A percentile compares a stretch with the other conserved stretches of the same genome.
phyloP scores from a whole-genome alignment of 2,888 invertebrate species.

The Drosophila tanythrix region DNA sequence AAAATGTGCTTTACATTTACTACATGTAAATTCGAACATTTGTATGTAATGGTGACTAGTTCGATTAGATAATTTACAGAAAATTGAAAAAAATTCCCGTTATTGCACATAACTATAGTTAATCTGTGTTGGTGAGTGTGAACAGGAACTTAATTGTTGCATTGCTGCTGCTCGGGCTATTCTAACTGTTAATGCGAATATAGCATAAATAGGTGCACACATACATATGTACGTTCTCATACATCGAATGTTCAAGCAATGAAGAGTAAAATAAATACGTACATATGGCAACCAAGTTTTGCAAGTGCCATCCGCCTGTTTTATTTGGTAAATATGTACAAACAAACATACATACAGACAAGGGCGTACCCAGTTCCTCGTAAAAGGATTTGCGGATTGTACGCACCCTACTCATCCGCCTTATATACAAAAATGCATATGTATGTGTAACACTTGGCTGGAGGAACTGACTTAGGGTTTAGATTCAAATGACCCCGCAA shows the following conservation, averaged over 20 bases:
- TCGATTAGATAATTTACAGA: slow-evolving; percentile 70
- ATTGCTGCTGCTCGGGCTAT: slow-evolving; percentile 2
- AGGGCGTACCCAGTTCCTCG: not conserved
- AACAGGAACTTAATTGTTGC: slow-evolving; percentile 23
- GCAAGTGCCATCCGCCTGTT: slow-evolving; percentile 28
- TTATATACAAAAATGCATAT: not conserved
- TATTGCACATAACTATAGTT: slow-evolving; percentile 28
- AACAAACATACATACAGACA: not conserved
- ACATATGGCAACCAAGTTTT: slow-evolving; percentile 3
- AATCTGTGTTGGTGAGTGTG: slow-evolving; percentile 28
- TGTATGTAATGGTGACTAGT: slow-evolving; percentile 8
- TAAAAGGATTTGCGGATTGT: not conserved
- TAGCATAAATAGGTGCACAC: slow-evolving; percentile 17
- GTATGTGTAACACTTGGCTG: not conserved
- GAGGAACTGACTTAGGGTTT: not conserved
- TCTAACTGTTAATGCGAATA: slow-evolving; percentile 25
- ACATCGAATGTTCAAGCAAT: slow-evolving; percentile 23
- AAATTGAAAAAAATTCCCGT: slow-evolving; percentile 22
- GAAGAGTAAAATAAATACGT: not conserved
- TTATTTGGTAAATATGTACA: slow-evolving; percentile 10
- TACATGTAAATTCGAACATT: not conserved
- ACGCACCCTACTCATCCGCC: not conserved
- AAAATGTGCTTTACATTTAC: slow-evolving; percentile 14
- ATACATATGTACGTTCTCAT: slow-evolving; percentile 1
- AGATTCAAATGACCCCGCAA: not conserved